A percentile compares a stretch with the other conserved stretches of the same genome.
Conservation (phyloP, 2,113 vertebrate genomes). For the Pardalotus punctatus region DNA sequence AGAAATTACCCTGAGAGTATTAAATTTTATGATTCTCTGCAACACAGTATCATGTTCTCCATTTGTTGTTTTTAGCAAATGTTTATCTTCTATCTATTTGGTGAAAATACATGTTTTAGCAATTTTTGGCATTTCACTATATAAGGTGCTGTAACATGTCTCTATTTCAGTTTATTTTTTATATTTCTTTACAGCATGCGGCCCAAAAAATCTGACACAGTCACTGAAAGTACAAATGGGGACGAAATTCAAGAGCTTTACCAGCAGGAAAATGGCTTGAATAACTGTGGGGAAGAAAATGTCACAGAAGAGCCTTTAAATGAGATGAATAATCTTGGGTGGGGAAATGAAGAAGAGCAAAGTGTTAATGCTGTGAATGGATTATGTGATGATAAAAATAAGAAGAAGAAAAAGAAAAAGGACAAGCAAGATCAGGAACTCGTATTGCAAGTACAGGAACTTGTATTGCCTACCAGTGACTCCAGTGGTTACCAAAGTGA, state of each 20-base stretch:
- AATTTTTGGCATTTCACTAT: background rate
- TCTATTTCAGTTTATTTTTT: background rate
- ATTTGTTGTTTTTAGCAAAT: background rate
- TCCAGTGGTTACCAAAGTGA: constrained; percentile 83
- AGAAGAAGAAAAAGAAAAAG: constrained; percentile 69
- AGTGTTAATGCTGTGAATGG: background rate
- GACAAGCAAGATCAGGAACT: constrained; percentile 49
- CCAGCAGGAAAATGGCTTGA: constrained; percentile 67
- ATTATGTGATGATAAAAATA: constrained; percentile 60
- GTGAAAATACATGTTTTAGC: background rate
- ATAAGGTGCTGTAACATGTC: background rate
- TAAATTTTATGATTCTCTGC: background rate
- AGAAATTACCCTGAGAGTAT: background rate
- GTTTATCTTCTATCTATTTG: background rate
- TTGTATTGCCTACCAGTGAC: constrained; percentile 75
- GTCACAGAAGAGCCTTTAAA: background rate
- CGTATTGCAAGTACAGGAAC: constrained; percentile 53
- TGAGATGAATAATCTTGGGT: background rate
- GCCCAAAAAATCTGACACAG: constrained; percentile 14
- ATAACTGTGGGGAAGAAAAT: background rate
- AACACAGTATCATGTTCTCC: background rate
- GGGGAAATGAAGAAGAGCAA: background rate
- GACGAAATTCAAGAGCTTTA: constrained; percentile 57
- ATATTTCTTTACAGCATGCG: constrained; percentile 43
- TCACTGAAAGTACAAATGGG: constrained; percentile 9